Percentiles rank a stretch among this genome's conserved stretches.
phyloP scores from a whole-genome alignment of 2,888 invertebrate genomes.

The Eretmocerus hayati region DNA sequence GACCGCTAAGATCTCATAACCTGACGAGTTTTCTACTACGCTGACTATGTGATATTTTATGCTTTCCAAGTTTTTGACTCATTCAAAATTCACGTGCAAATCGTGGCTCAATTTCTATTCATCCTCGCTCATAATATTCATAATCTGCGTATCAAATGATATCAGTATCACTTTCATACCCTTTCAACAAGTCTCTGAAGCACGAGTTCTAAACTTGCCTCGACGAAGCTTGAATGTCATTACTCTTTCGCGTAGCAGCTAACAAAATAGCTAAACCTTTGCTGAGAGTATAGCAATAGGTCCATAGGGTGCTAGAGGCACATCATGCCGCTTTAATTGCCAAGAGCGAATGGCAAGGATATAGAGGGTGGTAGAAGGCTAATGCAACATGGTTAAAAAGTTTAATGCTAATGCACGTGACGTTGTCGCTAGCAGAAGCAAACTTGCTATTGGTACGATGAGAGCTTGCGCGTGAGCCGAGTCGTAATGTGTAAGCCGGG shows the following conservation, averaged over 20 bases:
- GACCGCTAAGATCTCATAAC: too few relatives aligned
- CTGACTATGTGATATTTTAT: too few relatives aligned
- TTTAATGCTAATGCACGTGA: conserved; percentile 12
- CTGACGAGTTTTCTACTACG: too few relatives aligned
- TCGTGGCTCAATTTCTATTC: too few relatives aligned
- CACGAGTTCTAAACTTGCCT: not conserved
- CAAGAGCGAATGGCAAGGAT: not conserved
- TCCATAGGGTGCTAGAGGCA: not conserved
- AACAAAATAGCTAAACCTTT: not conserved
- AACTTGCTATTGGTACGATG: conserved; percentile 1
- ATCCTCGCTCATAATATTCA: too few relatives aligned
- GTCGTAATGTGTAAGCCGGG: not conserved
- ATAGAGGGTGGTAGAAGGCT: too few relatives aligned
- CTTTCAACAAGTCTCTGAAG: too few relatives aligned
- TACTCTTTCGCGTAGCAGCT: not conserved
- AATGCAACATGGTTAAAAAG: conserved; percentile 13
- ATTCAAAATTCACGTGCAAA: too few relatives aligned
- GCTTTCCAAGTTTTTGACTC: too few relatives aligned
- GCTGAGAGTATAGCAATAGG: not conserved
- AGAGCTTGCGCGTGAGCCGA: not conserved
- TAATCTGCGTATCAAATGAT: too few relatives aligned
- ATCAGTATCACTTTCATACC: too few relatives aligned
- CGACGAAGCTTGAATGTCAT: not conserved
- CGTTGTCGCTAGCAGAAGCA: conserved; percentile 1
- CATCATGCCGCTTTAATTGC: conserved; percentile 5